Evolutionary conservation across 92 coral and sea anemone genomes (phyloP).

Genomic region (Meandrina meandrites): DNA sequence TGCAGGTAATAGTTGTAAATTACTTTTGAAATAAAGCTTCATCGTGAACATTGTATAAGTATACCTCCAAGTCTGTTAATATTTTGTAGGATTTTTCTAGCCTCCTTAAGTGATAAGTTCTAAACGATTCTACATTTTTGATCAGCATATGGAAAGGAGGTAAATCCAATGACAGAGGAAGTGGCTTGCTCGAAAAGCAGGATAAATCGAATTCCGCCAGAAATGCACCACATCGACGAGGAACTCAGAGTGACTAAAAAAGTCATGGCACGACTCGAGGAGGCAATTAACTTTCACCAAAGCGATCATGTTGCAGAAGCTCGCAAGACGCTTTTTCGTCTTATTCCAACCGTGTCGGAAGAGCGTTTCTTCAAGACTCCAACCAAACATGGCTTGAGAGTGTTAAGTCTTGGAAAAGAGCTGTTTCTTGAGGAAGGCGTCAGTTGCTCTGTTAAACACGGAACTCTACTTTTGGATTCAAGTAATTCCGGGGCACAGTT

Average conservation of each 20-base stretch:
- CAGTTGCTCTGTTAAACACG: slow-evolving; percentile 19
- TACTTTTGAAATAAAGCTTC: too few relatives aligned
- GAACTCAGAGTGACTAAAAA: neutral
- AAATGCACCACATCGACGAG: neutral
- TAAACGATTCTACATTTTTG: too few relatives aligned
- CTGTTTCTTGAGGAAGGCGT: neutral
- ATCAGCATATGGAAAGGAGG: neutral
- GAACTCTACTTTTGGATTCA: slow-evolving; percentile 20
- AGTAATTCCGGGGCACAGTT: slow-evolving; percentile 5
- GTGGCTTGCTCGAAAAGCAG: neutral
- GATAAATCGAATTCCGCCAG: neutral
- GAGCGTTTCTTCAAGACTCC: neutral
- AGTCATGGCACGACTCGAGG: neutral
- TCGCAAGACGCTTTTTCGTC: neutral
- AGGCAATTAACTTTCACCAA: slow-evolving; percentile 16
- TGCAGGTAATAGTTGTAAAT: too few relatives aligned
- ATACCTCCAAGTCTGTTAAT: too few relatives aligned
- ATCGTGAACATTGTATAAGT: too few relatives aligned
- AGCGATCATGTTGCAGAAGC: neutral
- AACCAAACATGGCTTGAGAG: neutral
- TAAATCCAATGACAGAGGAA: neutral
- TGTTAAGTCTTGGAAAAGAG: neutral
- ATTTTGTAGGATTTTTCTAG: too few relatives aligned
- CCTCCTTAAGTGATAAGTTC: too few relatives aligned
- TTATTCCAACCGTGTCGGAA: neutral